phyloP scores from a whole-genome alignment of 64 coral and sea anemone genomes.

The Astreopora myriophthalma region DNA sequence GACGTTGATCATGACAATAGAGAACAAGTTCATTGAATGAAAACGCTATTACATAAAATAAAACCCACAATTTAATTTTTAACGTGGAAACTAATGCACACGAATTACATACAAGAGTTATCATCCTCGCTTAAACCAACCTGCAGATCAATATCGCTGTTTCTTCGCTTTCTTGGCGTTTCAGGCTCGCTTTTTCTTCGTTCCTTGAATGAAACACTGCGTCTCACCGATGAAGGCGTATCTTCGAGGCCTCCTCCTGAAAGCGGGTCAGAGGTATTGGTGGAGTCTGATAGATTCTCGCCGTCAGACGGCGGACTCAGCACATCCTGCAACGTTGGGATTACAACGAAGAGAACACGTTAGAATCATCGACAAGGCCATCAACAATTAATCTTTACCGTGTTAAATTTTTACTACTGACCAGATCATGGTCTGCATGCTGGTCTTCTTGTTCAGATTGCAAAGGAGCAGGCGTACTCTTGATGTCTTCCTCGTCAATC shows the following conservation, averaged over 20 bases:
- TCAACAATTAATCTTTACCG: too few species aligned
- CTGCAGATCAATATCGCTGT: constrained; percentile 92
- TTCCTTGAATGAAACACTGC: constrained; percentile 98
- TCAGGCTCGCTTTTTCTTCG: constrained; percentile 53
- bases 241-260: constrained; percentile 51
- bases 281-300: constrained; percentile 84
- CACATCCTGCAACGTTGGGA: constrained; percentile 53
- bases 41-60: too few species aligned
- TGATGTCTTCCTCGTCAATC: not conserved
- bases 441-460: not conserved
- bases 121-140: constrained; percentile 45
- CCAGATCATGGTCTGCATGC: constrained; percentile 2
- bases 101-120: too few species aligned
- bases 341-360: not conserved
- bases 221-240: constrained; percentile 52
- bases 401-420: too few species aligned
- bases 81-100: too few species aligned
- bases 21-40: too few species aligned
- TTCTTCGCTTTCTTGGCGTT: constrained; percentile 70
- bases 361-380: too few species aligned
- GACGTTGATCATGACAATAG: too few species aligned
- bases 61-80: too few species aligned
- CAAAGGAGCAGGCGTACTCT: not conserved
- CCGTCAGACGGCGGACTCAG: constrained; percentile 84
- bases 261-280: constrained; percentile 62